Percentiles rank a stretch among this genome's conserved stretches.
These are phyloP conservation scores for Hipposideros armiger DNA, from an alignment of 2,113 vertebrate species.

Conservation along the genomic window DNA sequence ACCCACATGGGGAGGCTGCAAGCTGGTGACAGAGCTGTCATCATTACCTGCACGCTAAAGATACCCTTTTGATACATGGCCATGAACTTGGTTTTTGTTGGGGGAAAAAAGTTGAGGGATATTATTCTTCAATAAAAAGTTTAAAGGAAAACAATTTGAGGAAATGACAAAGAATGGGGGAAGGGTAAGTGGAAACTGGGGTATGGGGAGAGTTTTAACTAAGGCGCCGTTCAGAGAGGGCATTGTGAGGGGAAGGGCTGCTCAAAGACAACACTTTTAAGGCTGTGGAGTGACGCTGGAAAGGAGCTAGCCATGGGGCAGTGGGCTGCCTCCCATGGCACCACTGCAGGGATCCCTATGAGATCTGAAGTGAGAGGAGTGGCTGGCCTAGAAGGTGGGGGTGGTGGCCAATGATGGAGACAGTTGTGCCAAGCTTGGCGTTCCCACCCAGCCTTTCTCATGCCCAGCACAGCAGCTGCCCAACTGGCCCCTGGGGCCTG, in stretches of 20 bases:
- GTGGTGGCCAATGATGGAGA: neutral
- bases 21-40: neutral
- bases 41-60: fast-evolving
- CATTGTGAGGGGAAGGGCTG: fast-evolving
- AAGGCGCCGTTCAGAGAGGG: neutral
- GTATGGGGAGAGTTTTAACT: neutral
- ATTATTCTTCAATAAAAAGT: neutral
- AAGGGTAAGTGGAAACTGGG: too few relatives aligned
- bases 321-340: neutral
- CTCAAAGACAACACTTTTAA: neutral
- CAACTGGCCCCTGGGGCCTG: neutral
- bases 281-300: neutral
- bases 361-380: neutral
- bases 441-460: too few relatives aligned
- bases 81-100: neutral
- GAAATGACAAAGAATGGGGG: neutral
- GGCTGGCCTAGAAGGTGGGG: neutral
- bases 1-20: neutral
- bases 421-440: neutral
- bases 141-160: neutral
- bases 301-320: fast-evolving
- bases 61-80: neutral
- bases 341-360: fast-evolving
- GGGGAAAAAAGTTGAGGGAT: neutral
- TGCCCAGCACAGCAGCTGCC: neutral